These are phyloP conservation scores for Nemoura dubitans DNA, from an alignment of 2,888 invertebrate genomes.

Conservation along the genomic window DNA sequence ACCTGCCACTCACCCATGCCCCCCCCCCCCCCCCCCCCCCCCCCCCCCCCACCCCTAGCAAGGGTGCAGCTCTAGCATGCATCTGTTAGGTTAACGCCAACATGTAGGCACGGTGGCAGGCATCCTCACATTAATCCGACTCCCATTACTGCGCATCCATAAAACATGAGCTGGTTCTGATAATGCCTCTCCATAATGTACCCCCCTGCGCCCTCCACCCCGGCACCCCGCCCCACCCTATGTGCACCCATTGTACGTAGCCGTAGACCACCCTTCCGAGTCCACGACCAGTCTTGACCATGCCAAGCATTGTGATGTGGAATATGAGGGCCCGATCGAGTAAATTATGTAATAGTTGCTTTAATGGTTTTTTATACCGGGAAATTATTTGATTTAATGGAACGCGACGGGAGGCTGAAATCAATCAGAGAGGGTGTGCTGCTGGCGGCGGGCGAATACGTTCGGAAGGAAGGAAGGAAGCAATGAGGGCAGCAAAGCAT, in stretches of 20 bases:
- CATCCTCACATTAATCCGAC: conserved; percentile 51
- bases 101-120: conserved; percentile 43
- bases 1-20: conserved; percentile 32
- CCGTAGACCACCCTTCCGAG: background rate
- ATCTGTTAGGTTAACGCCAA: conserved; percentile 43
- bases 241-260: background rate
- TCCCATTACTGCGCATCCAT: conserved; percentile 52
- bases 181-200: conserved; percentile 36
- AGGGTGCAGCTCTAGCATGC: conserved; percentile 26
- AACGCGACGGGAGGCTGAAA: conserved; percentile 21
- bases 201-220: conserved; percentile 41
- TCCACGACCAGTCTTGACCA: conserved; percentile 34
- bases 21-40: background rate
- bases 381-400: conserved; percentile 28
- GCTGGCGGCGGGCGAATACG: too few species aligned
- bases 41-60: background rate
- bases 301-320: conserved; percentile 14
- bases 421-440: background rate
- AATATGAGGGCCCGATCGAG: conserved; percentile 16
- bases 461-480: background rate
- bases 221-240: conserved; percentile 34
- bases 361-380: conserved; percentile 35
- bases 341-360: conserved; percentile 40
- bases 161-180: conserved; percentile 50
- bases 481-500: background rate